These are phyloP conservation scores for Brachyrhaphis roseni DNA, from an alignment of 2,797 vertebrate species.

Conservation along the genomic window DNA sequence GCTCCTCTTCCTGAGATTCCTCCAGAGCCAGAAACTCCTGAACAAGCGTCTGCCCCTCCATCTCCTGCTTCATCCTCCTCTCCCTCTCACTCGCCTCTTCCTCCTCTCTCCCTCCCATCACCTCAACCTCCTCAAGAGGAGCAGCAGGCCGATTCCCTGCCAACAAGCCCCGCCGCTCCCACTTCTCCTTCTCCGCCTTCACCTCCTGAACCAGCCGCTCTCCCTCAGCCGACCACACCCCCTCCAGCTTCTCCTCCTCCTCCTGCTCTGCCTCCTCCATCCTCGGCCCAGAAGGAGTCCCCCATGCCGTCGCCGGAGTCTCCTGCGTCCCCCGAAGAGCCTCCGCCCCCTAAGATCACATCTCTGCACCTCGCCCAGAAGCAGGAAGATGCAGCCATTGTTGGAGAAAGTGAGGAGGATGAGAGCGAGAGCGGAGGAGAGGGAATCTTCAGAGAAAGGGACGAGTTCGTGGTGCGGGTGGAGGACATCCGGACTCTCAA, in stretches of 20 bases:
- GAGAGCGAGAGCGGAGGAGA: constrained; percentile 92
- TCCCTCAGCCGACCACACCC: constrained; percentile 79
- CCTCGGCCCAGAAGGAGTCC: constrained; percentile 69
- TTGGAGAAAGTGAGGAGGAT: constrained; percentile 92
- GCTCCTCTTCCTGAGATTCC: constrained; percentile 74
- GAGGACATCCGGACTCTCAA: constrained; percentile 92
- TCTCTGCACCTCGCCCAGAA: constrained; percentile 92
- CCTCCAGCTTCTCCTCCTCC: constrained; percentile 63
- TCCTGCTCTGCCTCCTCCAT: constrained; percentile 57
- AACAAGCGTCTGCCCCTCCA: constrained; percentile 59
- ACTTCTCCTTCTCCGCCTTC: constrained; percentile 61
- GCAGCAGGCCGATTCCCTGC: constrained; percentile 63
- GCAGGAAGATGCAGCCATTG: constrained; percentile 89
- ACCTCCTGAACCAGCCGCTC: constrained; percentile 22
- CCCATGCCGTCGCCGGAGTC: constrained; percentile 78
- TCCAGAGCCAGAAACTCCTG: constrained; percentile 61
- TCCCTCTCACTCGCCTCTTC: constrained; percentile 79
- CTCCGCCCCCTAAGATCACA: constrained; percentile 80
- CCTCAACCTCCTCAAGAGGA: constrained; percentile 68
- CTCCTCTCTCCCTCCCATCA: constrained; percentile 75
- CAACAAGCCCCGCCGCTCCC: constrained; percentile 56
- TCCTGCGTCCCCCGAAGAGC: constrained; percentile 85
- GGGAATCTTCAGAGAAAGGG: constrained; percentile 93
- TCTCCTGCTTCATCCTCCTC: constrained; percentile 73
- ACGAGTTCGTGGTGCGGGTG: constrained; percentile 92